A percentile compares a stretch with the other conserved stretches of the same genome.
These are phyloP conservation scores for Mycetomoellerius zeteki DNA, from an alignment of 1,140 invertebrate genomes.

Conservation along the genomic window DNA sequence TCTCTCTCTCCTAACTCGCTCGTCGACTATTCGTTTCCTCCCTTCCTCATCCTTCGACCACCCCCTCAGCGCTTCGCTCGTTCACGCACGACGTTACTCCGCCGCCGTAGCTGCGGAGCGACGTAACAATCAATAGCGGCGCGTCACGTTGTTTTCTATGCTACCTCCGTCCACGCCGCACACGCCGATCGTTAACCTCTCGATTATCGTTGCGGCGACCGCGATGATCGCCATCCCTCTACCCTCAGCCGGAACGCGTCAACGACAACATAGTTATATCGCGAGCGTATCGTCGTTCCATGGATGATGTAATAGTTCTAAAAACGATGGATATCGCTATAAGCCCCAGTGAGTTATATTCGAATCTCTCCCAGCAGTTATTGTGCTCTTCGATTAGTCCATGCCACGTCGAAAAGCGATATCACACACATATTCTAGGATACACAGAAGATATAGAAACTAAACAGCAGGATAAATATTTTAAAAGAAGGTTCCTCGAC, in stretches of 20 bases:
- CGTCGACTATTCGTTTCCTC: conserved; percentile 25
- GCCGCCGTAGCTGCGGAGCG: conserved; percentile 18
- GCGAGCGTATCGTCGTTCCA: conserved; percentile 16
- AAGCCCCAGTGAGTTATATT: conserved; percentile 23
- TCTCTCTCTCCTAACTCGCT: neutral
- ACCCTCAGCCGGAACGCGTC: neutral
- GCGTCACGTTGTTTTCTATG: conserved; percentile 68
- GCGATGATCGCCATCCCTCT: conserved; percentile 43
- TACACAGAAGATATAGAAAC: neutral
- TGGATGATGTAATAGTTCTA: conserved; percentile 42
- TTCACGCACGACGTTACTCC: conserved; percentile 70
- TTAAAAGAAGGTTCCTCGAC: neutral
- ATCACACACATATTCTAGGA: neutral
- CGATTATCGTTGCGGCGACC: conserved; percentile 69
- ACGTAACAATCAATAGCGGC: conserved; percentile 73
- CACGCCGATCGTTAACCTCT: conserved; percentile 69
- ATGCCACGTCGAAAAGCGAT: conserved; percentile 12
- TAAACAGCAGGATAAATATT: neutral
- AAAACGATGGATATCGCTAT: conserved; percentile 34
- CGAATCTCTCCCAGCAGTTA: conserved; percentile 14
- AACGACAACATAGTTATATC: conserved; percentile 40
- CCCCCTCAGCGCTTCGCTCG: conserved; percentile 67
- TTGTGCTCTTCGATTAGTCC: conserved; percentile 3
- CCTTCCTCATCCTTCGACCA: conserved; percentile 41
- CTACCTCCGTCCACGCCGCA: conserved; percentile 55